Percentiles rank a stretch among this genome's conserved stretches.
These are phyloP conservation scores for Melieria omissa DNA, from an alignment of 2,888 invertebrate species.

Conservation along the genomic window DNA sequence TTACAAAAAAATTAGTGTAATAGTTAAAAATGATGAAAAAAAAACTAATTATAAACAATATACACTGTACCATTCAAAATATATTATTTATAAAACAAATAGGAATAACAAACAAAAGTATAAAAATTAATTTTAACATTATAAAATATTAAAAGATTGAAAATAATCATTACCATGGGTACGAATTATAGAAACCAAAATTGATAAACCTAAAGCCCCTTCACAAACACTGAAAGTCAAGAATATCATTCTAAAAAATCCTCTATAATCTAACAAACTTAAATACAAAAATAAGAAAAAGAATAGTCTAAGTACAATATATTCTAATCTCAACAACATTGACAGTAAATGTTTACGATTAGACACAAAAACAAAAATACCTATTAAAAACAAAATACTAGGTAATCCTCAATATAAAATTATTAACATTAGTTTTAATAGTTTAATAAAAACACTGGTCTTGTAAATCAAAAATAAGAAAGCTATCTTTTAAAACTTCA, in stretches of 20 bases:
- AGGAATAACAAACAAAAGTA: slow-evolving; percentile 62
- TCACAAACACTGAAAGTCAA: slow-evolving; percentile 75
- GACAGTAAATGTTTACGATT: slow-evolving; percentile 72
- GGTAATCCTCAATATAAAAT: slow-evolving; percentile 63
- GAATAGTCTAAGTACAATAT: slow-evolving; percentile 72
- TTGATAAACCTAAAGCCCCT: slow-evolving; percentile 72
- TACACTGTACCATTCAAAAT: slow-evolving; percentile 70
- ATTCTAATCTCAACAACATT: slow-evolving; percentile 72
- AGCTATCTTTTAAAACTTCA: slow-evolving; percentile 72
- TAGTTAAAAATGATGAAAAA: slow-evolving; percentile 67
- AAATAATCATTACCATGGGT: slow-evolving; percentile 75
- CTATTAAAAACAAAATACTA: slow-evolving; percentile 69
- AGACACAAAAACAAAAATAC: slow-evolving; percentile 69
- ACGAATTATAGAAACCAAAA: slow-evolving; percentile 74
- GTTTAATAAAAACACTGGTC: slow-evolving; percentile 76
- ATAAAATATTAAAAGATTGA: slow-evolving; percentile 71
- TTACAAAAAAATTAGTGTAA: slow-evolving; percentile 62
- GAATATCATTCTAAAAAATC: slow-evolving; percentile 73
- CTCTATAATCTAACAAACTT: slow-evolving; percentile 67
- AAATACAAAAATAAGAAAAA: slow-evolving; percentile 68
- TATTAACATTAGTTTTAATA: slow-evolving; percentile 73
- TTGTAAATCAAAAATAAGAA: slow-evolving; percentile 75
- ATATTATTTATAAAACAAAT: slow-evolving; percentile 69
- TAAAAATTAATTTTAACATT: slow-evolving; percentile 71
- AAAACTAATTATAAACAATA: slow-evolving; percentile 69